A percentile compares a stretch with the other conserved stretches of the same genome.
These are phyloP conservation scores for Cinara cedri DNA, from an alignment of 2,888 invertebrate species.

Conservation along the genomic window DNA sequence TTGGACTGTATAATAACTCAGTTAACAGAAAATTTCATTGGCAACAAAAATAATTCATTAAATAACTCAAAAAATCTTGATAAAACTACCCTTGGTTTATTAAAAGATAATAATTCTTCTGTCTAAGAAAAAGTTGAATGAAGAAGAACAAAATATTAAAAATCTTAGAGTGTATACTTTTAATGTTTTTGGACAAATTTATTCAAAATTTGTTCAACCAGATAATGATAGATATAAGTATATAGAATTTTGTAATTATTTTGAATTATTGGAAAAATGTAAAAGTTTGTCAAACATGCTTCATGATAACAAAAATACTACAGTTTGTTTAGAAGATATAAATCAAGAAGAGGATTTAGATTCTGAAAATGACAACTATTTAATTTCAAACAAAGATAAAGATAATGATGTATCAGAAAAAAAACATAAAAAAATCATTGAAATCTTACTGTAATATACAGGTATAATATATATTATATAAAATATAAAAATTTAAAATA, in stretches of 20 bases:
- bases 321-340: no score
- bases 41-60: neutral
- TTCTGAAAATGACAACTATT: no score
- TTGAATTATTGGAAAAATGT: neutral
- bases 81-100: neutral
- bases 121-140: neutral
- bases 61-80: neutral
- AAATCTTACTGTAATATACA: no score
- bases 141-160: neutral
- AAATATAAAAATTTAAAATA: no score
- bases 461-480: no score
- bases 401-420: no score
- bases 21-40: neutral
- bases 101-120: constrained; percentile 8
- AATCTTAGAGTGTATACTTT: neutral
- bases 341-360: no score
- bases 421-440: no score
- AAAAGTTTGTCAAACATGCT: neutral
- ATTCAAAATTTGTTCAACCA: constrained; percentile 11
- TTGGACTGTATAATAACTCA: neutral
- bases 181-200: neutral
- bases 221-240: neutral
- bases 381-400: no score
- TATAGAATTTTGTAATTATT: neutral
- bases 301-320: neutral